Percentiles rank a stretch among this genome's conserved stretches.
Conservation (phyloP, 2,797 vertebrate species). For the Heliangelus exortis region DNA sequence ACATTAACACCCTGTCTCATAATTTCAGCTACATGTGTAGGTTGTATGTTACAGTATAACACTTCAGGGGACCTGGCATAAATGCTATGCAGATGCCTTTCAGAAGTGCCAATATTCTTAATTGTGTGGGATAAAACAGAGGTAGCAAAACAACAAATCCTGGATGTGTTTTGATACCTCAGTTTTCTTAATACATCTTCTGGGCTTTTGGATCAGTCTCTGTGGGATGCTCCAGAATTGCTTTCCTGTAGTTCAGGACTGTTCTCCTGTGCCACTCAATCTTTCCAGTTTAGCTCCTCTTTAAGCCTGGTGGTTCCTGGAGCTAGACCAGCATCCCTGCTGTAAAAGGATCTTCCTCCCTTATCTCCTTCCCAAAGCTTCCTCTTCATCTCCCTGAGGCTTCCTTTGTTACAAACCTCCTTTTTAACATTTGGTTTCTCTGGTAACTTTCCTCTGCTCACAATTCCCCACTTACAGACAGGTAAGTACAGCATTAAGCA, state of each 20-base stretch:
- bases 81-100: background rate
- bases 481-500: background rate
- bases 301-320: background rate
- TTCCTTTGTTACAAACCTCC: background rate
- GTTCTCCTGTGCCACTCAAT: background rate
- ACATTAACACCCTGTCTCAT: background rate
- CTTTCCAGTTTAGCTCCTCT: background rate
- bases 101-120: background rate
- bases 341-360: background rate
- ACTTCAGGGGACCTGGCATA: background rate
- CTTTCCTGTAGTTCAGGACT: background rate
- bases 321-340: background rate
- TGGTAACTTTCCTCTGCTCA: background rate
- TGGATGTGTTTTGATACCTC: background rate
- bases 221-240: background rate
- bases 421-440: background rate
- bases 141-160: background rate
- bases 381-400: background rate
- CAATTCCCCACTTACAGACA: background rate
- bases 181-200: background rate
- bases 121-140: background rate
- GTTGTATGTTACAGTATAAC: background rate
- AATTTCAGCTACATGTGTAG: background rate
- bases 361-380: background rate
- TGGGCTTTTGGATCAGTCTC: background rate